Percentiles rank a stretch among this genome's conserved stretches.
These are phyloP conservation scores for Fukomys damarensis DNA, from an alignment of 2,113 vertebrate species.

Conservation along the genomic window DNA sequence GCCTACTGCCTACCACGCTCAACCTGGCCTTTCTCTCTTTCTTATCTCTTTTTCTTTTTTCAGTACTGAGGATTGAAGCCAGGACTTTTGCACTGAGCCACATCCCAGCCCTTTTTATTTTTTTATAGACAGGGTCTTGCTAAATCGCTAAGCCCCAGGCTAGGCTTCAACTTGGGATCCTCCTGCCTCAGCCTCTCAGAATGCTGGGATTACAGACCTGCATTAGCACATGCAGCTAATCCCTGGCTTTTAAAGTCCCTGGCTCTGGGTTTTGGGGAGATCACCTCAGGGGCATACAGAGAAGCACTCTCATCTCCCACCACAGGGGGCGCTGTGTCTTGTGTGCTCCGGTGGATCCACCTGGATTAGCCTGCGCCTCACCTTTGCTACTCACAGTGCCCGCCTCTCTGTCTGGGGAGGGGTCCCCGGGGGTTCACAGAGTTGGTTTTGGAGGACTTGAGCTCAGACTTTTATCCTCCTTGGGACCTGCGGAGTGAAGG, in stretches of 20 bases:
- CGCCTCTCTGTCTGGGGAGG: neutral
- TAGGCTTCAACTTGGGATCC: neutral
- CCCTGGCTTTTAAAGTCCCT: neutral
- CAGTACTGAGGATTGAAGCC: neutral
- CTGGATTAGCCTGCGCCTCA: neutral
- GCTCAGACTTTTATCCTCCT: neutral
- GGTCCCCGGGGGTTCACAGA: neutral
- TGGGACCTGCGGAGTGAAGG: neutral
- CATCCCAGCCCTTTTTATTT: neutral
- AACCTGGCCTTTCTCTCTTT: neutral
- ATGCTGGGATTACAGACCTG: neutral
- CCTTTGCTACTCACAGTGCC: neutral
- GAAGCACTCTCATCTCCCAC: neutral
- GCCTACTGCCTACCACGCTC: rapidly evolving
- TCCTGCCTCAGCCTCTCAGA: neutral
- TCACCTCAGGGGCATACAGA: neutral
- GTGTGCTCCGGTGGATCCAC: too few species aligned
- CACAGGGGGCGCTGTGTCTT: neutral
- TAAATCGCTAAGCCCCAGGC: neutral
- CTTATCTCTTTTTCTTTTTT: neutral
- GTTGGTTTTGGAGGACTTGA: neutral
- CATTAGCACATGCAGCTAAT: neutral
- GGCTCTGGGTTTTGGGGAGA: neutral
- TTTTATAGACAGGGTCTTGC: neutral
- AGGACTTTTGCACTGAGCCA: neutral